These are phyloP conservation scores for Oreohelix idahoensis DNA, from an alignment of 1,140 invertebrate species.

Conservation along the genomic window DNA sequence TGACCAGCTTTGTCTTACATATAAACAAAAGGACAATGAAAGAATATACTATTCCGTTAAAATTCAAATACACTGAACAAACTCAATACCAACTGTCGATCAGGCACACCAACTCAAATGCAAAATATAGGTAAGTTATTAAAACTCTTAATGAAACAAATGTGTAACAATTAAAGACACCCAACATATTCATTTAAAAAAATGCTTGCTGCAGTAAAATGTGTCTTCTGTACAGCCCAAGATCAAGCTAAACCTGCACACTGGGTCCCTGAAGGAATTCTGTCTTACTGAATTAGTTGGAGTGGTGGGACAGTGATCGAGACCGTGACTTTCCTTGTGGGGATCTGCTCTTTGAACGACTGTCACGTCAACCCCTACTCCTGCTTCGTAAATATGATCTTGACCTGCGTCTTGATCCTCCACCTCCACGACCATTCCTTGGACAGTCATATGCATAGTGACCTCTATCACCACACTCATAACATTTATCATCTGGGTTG, in stretches of 20 bases:
- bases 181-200: too few relatives aligned
- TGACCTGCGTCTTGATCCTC: constrained; percentile 26
- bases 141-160: too few relatives aligned
- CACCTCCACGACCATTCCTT: constrained; percentile 43
- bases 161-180: too few relatives aligned
- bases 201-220: too few relatives aligned
- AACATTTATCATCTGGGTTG: constrained; percentile 86
- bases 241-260: neutral
- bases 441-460: constrained; percentile 91
- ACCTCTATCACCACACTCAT: constrained; percentile 91
- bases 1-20: too few relatives aligned
- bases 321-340: neutral
- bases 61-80: too few relatives aligned
- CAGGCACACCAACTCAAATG: too few relatives aligned
- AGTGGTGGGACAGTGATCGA: constrained; percentile 12
- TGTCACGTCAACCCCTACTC: constrained; percentile 1
- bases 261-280: neutral
- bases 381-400: constrained; percentile 3
- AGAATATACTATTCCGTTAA: too few relatives aligned
- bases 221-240: too few relatives aligned
- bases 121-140: too few relatives aligned
- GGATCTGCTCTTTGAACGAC: neutral
- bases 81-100: too few relatives aligned
- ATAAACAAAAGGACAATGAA: too few relatives aligned
- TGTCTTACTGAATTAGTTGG: neutral